phyloP scores from a whole-genome alignment of 1,140 invertebrate species.

The Sinella curviseta region DNA sequence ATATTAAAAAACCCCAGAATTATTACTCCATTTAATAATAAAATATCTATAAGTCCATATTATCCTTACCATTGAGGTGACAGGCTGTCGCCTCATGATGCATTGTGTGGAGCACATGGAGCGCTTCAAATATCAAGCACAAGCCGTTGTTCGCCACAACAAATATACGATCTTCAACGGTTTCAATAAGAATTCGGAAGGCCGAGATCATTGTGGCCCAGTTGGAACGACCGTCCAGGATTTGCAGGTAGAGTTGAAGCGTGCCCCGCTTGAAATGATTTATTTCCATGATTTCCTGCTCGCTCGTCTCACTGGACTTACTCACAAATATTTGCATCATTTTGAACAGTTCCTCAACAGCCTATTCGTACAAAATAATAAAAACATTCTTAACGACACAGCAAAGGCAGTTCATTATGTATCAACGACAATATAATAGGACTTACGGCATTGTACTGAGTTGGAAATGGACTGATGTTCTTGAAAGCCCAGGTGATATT shows the following conservation, averaged over 20 bases:
- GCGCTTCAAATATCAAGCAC: constrained; percentile 81
- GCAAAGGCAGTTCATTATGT: too few relatives aligned
- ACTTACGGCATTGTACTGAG: constrained; percentile 79
- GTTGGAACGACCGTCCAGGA: constrained; percentile 76
- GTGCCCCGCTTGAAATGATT: constrained; percentile 78
- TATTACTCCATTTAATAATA: too few relatives aligned
- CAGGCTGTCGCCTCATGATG: constrained; percentile 90
- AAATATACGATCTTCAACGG: constrained; percentile 81
- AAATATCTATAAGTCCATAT: too few relatives aligned
- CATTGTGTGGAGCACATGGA: constrained; percentile 88
- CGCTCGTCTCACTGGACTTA: constrained; percentile 71
- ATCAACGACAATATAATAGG: not conserved
- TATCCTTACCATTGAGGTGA: too few relatives aligned
- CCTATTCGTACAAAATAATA: constrained; percentile 57
- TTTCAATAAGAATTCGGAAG: constrained; percentile 81
- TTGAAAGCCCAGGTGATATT: constrained; percentile 96
- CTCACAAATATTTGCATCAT: constrained; percentile 81
- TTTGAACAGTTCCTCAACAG: constrained; percentile 87
- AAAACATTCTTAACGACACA: not conserved
- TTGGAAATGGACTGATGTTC: constrained; percentile 90
- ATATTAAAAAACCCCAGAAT: too few relatives aligned
- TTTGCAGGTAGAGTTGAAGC: constrained; percentile 77
- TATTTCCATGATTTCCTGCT: constrained; percentile 78
- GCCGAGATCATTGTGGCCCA: constrained; percentile 88
- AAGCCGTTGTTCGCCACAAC: constrained; percentile 85